phyloP scores from a whole-genome alignment of 2,113 vertebrate species.

The Podocnemis expansa region DNA sequence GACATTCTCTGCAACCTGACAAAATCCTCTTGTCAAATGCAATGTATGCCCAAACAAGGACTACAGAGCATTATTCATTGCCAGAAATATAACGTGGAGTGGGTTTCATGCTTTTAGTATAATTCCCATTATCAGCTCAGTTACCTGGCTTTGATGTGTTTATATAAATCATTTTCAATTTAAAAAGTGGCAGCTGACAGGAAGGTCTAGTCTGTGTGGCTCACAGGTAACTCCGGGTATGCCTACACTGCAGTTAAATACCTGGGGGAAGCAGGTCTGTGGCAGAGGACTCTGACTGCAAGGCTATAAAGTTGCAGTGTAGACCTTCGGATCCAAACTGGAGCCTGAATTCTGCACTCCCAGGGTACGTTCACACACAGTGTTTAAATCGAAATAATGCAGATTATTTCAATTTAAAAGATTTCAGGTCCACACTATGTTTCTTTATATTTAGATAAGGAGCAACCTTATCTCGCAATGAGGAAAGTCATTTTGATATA shows the following conservation, averaged over 20 bases:
- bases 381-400: too few relatives aligned
- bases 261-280: background rate
- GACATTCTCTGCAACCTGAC: background rate
- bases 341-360: background rate
- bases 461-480: too few relatives aligned
- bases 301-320: background rate
- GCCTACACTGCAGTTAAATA: background rate
- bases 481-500: too few relatives aligned
- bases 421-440: too few relatives aligned
- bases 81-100: background rate
- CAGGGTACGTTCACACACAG: too few relatives aligned
- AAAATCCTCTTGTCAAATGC: fast-evolving
- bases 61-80: background rate
- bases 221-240: background rate
- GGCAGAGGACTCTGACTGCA: background rate
- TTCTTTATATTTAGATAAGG: too few relatives aligned
- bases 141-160: too few relatives aligned
- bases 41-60: background rate
- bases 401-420: too few relatives aligned
- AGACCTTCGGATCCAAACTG: background rate
- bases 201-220: background rate
- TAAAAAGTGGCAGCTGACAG: background rate
- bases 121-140: background rate
- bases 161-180: background rate
- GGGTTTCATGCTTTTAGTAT: background rate